Base-by-base conservation (phyloP, 53 echinoderm and acorn worm genomes). In the Apostichopus leukothele region DNA sequence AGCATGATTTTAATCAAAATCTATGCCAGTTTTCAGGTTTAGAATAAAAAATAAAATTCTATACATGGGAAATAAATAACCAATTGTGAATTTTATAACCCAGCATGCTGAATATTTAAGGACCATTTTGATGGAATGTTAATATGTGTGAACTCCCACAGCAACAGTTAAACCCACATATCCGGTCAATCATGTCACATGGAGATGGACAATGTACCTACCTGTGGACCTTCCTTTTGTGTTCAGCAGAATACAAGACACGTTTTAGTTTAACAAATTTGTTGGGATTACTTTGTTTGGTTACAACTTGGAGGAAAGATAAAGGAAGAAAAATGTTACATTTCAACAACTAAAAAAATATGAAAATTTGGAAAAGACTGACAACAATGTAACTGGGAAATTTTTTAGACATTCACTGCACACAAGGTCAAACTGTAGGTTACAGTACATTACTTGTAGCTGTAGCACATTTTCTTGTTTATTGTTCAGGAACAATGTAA, bases 201-300 rank as follows among this genome's bases (percentile, higher is more conserved):
- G 16, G 63, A 63, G 63, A 63, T 63, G 11, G 16, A 4, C 63
- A 63, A 11, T 13, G 63, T 16, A 79, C 79, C 79, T 79, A 79
- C 79, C 79, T 79, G 51, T 51, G 53, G 51, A 18, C 53, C 50
- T 51, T 79, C 79, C 53, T 79, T 39, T 39, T 79, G 79, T 79
- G 53, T 79, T 78, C 79, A 78, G 79, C 79, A 78, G 39, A 78
- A 78, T 78, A 78, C 53, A 78, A 78, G 53, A 78, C 79, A 78
- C 79, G 53, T 78, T 50, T 79, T 50, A 51, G 50, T 79, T 79
- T 53, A 5, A 79, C 79, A 79, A 53, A 79, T 79, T 52, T 51
- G 51, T 79, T 53, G 79, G 79, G 51, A 7, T 50, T 50, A 79
- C 53, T 79, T 79, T 79, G 79, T 79, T 50, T 39, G 79, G 79